phyloP scores from a whole-genome alignment of 2,113 vertebrate species.

The Plectropomus leopardus region DNA sequence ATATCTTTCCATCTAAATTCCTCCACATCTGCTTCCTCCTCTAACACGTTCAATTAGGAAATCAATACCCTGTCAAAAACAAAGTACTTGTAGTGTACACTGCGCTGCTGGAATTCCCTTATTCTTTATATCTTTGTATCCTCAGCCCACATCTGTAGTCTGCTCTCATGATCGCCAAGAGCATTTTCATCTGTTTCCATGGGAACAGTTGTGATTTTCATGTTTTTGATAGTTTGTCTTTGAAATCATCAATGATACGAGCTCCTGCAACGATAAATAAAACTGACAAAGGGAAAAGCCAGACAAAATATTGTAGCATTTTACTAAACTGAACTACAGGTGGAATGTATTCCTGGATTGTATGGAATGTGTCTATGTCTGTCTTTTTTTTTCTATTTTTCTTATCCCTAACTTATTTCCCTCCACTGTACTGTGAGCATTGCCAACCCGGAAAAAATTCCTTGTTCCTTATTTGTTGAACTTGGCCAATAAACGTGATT shows the following conservation, averaged over 20 bases:
- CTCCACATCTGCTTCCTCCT: conserved; percentile 61
- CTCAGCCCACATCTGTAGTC: conserved; percentile 62
- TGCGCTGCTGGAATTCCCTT: conserved; percentile 56
- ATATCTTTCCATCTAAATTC: conserved; percentile 63
- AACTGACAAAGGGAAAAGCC: conserved; percentile 31
- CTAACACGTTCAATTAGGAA: conserved; percentile 74
- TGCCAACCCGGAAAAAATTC: no score
- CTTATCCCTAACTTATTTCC: no score
- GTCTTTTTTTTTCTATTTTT: no score
- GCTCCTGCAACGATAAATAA: conserved; percentile 54
- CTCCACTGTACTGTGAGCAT: no score
- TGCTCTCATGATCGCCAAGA: conserved; percentile 47
- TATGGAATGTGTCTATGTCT: no score
- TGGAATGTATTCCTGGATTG: not conserved
- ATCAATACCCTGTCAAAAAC: conserved; percentile 69
- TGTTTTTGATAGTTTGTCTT: conserved; percentile 60
- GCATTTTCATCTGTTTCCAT: conserved; percentile 72
- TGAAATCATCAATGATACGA: conserved; percentile 59
- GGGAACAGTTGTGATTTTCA: conserved; percentile 71
- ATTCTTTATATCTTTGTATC: conserved; percentile 62
- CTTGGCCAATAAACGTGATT: no score
- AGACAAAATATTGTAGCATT: conserved; percentile 16
- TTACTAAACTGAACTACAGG: conserved; percentile 2
- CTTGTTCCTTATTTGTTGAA: no score
- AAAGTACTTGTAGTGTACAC: conserved; percentile 37